phyloP scores from a whole-genome alignment of 2,888 invertebrate species.

The Argynnis bischoffii region DNA sequence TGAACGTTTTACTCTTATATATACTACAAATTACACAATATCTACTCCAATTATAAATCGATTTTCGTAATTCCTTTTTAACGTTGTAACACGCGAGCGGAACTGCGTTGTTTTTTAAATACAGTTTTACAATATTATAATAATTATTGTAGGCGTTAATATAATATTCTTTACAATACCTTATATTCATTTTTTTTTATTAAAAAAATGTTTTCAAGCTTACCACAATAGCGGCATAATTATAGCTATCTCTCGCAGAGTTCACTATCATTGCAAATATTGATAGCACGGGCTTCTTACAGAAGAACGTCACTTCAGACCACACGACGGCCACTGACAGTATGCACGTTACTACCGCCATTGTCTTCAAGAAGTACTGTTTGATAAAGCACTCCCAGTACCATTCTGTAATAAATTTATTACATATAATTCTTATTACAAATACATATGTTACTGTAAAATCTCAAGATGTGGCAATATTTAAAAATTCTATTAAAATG shows the following conservation, averaged over 20 bases:
- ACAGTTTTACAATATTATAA: too few relatives aligned
- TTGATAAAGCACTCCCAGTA: slow-evolving; percentile 95
- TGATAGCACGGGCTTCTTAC: slow-evolving; percentile 94
- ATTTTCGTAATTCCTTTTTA: too few relatives aligned
- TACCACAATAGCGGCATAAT: slow-evolving; percentile 97
- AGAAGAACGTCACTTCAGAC: slow-evolving; percentile 99
- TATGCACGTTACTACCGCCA: slow-evolving; percentile 87
- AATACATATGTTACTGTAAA: neutral
- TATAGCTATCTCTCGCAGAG: slow-evolving; percentile 89
- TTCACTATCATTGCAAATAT: slow-evolving; percentile 97
- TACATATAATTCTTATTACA: neutral
- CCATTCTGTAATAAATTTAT: slow-evolving; percentile 88
- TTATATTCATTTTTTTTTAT: neutral
- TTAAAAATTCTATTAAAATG: too few relatives aligned
- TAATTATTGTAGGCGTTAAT: neutral
- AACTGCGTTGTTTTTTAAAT: too few relatives aligned
- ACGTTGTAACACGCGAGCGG: too few relatives aligned
- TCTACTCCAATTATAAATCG: too few relatives aligned
- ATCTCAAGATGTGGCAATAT: too few relatives aligned
- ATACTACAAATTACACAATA: too few relatives aligned
- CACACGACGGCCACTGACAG: slow-evolving; percentile 97
- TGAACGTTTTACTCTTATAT: too few relatives aligned
- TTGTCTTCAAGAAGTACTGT: slow-evolving; percentile 87
- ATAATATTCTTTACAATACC: too few relatives aligned
- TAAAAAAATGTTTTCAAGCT: slow-evolving; percentile 42